Evolutionary conservation across 1,140 invertebrate genomes (phyloP), one percentile per base, ranked within the genome.

Genomic region (Dolichoris vasculosae): DNA sequence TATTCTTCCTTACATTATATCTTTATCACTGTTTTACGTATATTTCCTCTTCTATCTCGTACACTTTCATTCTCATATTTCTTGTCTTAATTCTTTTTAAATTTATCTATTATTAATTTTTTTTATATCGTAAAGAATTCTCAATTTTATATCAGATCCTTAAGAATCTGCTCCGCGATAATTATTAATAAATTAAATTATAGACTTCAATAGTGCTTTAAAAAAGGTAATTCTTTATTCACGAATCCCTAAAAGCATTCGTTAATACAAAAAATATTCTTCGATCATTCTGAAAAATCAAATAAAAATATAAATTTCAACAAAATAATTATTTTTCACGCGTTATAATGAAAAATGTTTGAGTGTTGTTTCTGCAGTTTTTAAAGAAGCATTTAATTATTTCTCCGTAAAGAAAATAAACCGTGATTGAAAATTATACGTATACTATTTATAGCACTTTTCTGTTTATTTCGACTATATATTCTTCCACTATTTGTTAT

Each of bases 1-100:
- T 83, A 6, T 90, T 73, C 87, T 90, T 86, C 92, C 88, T 90
- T 81, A 89, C 88, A 64, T 63, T 90, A 84, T 88, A 51, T 89
- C 88, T 90, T 85, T 90, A 86, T 77, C 55, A 89, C 84, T 88
- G 0, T 90, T 77, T 88, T 84, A 90, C 88, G 88, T 90, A 89
- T 46, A 80, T 35, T 81, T n/a, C 71, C 51, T 67, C 55, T 86
- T 86, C 78, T 77, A 17, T 86, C 15, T 85, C 40, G 48, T 85
- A 85, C 73, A 86, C 80, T 86, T 55, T 86, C 85, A 86, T 86
- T 86, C 30, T 86, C 76, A 83, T 32, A 48, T 79, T 79, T 83
- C 69, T 86, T 83, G 20, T 81, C 20, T 86, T 23, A 35, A 80
- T 71, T 82, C 46, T 86, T 59, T 78, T n/a, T 23, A 30, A 83